Base-by-base conservation (phyloP, 53 echinoderm and acorn worm species). In the Paracentrotus lividus region DNA sequence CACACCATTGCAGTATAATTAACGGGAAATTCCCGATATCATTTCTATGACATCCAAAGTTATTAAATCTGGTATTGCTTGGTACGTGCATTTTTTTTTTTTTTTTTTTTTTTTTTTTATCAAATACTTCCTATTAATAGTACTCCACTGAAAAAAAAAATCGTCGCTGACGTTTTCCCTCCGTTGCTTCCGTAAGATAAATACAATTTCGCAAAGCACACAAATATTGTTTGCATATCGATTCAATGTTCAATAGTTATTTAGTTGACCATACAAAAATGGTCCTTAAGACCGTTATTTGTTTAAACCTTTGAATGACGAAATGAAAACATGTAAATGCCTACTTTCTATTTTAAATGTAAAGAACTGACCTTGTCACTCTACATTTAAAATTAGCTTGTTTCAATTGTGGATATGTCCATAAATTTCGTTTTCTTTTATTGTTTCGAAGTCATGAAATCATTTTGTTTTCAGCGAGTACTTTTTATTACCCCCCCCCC, bases 121-220 rank as follows among this genome's bases (percentile, higher is more conserved):
- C 21, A 72, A 72, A 72, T 6, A 72, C 40, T 72, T 72, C 72
- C 72, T 72, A 72, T 38, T 40, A 72, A 40, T 72, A 40, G 20
- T 16, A 18, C n/a, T n/a, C n/a, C 66, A 18, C 72, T 72, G 16
- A 36, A 29, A 36, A 36, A 40, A 9, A 61, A 24, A 61, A 6
- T 26, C 0, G n/a, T 26, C 61, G 14, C 2, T 40, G 32, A 4
- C 40, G 20, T 20, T 20, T 20, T 20, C 12, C 13, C 40, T 40
- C 38, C 72, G 15, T 31, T 64, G 18, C 27, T 1, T 64, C 31
- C 2, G 64, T 64, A 13, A 64, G 8, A 10, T 29, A 31, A 29
- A 59, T 4, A 26, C 13, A 40, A 21, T 21, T 21, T 8, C 40
- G 32, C 72, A 40, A 40, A 20, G 40, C 72, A 72, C 3, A 20